phyloP scores from a whole-genome alignment of 2,888 invertebrate genomes.

The Campoletis raptor region DNA sequence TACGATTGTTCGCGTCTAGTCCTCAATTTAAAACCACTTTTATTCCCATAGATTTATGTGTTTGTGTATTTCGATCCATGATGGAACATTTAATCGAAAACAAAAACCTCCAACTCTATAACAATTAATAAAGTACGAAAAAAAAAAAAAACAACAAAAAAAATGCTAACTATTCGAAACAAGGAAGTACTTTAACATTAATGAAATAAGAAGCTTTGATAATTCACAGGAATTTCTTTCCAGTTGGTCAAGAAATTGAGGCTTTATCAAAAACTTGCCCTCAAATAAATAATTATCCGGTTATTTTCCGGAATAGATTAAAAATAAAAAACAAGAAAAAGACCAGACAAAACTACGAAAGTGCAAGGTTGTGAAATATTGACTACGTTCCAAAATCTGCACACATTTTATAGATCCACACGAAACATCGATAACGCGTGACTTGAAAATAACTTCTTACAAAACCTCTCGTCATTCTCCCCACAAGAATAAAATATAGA shows the following conservation, averaged over 20 bases:
- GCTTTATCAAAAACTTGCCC: background rate
- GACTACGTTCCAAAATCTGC: background rate
- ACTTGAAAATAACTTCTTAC: constrained; percentile 7
- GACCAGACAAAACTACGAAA: background rate
- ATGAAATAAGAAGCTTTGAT: too few relatives aligned
- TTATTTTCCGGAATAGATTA: background rate
- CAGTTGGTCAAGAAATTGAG: background rate
- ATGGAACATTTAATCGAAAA: background rate
- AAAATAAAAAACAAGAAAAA: background rate
- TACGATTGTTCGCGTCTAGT: constrained; percentile 14
- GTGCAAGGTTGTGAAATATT: background rate
- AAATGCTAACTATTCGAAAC: background rate
- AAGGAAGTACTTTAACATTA: too few relatives aligned
- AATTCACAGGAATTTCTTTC: background rate
- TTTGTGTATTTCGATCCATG: constrained; percentile 6
- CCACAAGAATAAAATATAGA: background rate
- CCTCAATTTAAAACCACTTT: constrained; percentile 7
- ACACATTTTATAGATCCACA: background rate
- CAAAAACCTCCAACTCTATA: background rate
- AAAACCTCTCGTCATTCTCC: background rate
- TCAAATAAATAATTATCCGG: background rate
- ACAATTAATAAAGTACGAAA: background rate
- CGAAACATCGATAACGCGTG: background rate
- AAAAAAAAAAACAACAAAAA: background rate
- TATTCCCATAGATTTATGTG: background rate